A percentile compares a stretch with the other conserved stretches of the same genome.
Evolutionary conservation across 2,113 vertebrate species (phyloP).

Genomic region (Semicossyphus pulcher): DNA sequence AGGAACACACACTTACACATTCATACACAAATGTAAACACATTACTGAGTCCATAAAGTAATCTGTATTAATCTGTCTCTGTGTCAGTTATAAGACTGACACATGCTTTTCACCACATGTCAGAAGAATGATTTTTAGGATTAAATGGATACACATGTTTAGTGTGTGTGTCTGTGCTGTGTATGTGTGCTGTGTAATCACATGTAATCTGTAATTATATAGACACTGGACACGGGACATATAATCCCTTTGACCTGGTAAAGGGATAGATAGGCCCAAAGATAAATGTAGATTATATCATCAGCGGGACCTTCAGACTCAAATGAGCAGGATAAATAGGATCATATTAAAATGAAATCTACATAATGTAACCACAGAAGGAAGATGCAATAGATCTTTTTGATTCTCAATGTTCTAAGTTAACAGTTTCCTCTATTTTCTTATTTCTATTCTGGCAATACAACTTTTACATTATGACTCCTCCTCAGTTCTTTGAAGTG

Average conservation of each 20-base stretch:
- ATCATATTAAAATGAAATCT: neutral
- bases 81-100: slow-evolving; percentile 50
- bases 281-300: slow-evolving; percentile 10
- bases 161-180: neutral
- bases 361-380: neutral
- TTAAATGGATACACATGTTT: slow-evolving; percentile 34
- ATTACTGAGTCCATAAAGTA: slow-evolving; percentile 35
- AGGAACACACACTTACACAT: slow-evolving; percentile 5
- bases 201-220: slow-evolving; percentile 72
- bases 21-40: neutral
- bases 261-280: slow-evolving; percentile 3
- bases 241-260: slow-evolving; percentile 62
- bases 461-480: neutral
- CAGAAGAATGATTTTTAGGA: slow-evolving; percentile 34
- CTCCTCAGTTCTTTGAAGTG: no score
- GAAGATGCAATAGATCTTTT: neutral
- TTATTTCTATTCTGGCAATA: neutral
- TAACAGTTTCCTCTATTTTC: neutral
- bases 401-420: neutral
- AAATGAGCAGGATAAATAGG: slow-evolving; percentile 16
- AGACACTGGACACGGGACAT: slow-evolving; percentile 34
- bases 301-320: neutral
- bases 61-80: slow-evolving; percentile 45
- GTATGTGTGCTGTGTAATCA: slow-evolving; percentile 57
- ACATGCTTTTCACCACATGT: slow-evolving; percentile 60